Evolutionary conservation across 2,888 invertebrate genomes (phyloP), one percentile per base, ranked within the genome.

Genomic region (Drosophila merina): DNA sequence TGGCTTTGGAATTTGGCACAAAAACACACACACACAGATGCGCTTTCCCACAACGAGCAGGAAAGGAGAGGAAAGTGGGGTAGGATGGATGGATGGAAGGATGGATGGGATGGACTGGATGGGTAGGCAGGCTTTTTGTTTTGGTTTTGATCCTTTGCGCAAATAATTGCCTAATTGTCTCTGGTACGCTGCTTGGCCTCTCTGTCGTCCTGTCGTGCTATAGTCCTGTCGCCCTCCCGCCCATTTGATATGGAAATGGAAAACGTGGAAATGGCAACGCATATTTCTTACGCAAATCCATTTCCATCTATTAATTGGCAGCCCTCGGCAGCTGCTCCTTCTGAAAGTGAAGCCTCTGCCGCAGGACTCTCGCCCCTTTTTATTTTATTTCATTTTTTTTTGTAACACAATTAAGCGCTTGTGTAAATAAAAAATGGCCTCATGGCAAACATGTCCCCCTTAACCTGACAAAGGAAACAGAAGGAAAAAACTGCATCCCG

Each of bases 141-240:
- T 79, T 86, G 83, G 73, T 75, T 82, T 76, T 88, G 86, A 88
- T 88, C 89, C 87, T 88, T 88, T 88, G 78, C 80, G 80, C 76
- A 89, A 88, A 88, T 89, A 88, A 89, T 88, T 89, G 86, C 82
- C 83, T 83, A 86, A 87, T 88, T 88, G 88, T 86, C 84, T 82
- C 77, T 83, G 86, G 77, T 77, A 67, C 76, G 79, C 72, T 74
- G 76, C 71, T 76, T 76, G 79, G 76, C 70, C 77, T 70, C 62
- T 74, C 45, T 20, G 59, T 48, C 8, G 54, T 42, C 1, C 54
- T 40, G 52, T 10, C 48, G 54, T 30, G 28, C 14, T 38, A 14
- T 58, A 67, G 5, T 2, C 30, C 30, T 8, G 20, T 4, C 3
- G 38, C 38, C 38, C 38, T 33, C 9, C 33, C 9, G 7, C 40